phyloP scores from a whole-genome alignment of 2,888 invertebrate genomes.

The Steromphala cineraria region DNA sequence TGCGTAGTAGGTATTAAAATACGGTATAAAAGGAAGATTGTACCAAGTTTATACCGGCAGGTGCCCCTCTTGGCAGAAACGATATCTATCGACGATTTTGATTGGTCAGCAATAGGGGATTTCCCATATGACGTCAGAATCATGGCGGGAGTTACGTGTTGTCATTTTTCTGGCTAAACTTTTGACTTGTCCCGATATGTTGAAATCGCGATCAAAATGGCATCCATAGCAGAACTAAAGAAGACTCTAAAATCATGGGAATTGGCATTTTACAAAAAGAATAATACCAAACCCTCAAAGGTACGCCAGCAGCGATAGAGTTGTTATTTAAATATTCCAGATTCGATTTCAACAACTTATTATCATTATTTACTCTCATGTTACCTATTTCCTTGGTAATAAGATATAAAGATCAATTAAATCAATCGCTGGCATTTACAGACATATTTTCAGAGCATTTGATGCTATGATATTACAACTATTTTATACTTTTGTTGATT shows the following conservation, averaged over 20 bases:
- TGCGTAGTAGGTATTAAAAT: no score
- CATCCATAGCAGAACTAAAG: slow-evolving; percentile 33
- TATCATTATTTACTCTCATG: no score
- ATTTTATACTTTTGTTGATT: no score
- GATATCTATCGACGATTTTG: neutral
- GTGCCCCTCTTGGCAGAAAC: neutral
- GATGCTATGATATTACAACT: no score
- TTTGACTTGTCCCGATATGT: no score
- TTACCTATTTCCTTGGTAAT: no score
- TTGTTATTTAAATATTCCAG: no score
- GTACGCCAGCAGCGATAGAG: slow-evolving; percentile 31
- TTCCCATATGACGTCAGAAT: neutral
- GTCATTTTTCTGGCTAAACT: neutral
- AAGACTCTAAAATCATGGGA: slow-evolving; percentile 60
- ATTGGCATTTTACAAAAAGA: slow-evolving; percentile 45
- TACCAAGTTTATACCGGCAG: neutral
- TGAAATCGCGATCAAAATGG: neutral
- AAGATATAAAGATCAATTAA: no score
- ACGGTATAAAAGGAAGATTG: neutral
- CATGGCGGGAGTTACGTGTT: neutral
- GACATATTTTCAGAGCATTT: no score
- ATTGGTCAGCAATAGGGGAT: neutral
- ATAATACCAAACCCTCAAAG: slow-evolving; percentile 56
- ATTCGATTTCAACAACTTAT: neutral
- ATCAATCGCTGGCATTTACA: no score